Percentiles rank a stretch among this genome's conserved stretches.
phyloP scores from a whole-genome alignment of 2,113 vertebrate genomes.

The Phaethon lepturus region DNA sequence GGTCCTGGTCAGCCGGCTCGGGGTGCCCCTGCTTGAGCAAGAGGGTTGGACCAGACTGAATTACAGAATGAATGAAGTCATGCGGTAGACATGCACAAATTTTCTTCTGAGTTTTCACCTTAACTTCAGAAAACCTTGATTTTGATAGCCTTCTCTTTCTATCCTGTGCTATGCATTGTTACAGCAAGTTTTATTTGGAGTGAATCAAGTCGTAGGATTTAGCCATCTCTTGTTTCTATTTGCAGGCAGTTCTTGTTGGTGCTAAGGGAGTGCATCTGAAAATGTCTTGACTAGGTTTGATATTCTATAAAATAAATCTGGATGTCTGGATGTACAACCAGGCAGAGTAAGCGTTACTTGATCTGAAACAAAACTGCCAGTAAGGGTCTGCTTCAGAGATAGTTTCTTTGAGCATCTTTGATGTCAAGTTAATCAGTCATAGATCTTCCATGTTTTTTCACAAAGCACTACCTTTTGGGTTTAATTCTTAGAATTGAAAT shows the following conservation, averaged over 20 bases:
- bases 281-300: background rate
- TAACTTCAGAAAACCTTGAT: background rate
- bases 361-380: background rate
- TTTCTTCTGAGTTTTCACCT: background rate
- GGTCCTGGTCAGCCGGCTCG: background rate
- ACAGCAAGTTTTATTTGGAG: background rate
- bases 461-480: background rate
- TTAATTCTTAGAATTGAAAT: background rate
- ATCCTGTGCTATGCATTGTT: background rate
- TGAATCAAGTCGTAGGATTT: background rate
- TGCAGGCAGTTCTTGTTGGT: background rate
- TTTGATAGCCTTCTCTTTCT: background rate
- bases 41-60: background rate
- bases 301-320: background rate
- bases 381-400: background rate
- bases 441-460: background rate
- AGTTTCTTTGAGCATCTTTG: background rate
- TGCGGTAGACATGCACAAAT: background rate
- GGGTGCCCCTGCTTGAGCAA: background rate
- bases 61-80: background rate
- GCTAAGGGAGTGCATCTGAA: background rate
- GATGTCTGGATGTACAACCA: background rate
- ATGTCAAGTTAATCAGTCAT: background rate
- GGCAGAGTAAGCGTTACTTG: background rate
- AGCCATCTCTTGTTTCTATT: background rate